phyloP scores from a whole-genome alignment of 2,113 vertebrate genomes.

The Megaceryle torquata region DNA sequence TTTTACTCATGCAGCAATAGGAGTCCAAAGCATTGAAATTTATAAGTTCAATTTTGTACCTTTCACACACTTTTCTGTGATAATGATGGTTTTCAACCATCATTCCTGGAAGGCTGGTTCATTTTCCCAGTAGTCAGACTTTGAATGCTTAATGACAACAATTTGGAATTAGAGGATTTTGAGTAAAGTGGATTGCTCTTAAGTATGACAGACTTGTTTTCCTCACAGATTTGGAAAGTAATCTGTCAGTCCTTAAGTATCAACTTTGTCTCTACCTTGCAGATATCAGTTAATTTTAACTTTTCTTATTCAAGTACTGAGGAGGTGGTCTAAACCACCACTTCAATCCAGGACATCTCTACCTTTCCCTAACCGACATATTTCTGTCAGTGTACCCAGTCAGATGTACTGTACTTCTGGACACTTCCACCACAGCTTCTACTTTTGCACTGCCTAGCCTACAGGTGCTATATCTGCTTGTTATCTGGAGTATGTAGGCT shows the following conservation, averaged over 20 bases:
- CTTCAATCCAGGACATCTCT: neutral
- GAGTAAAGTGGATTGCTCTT: neutral
- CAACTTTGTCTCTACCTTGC: neutral
- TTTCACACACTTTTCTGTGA: neutral
- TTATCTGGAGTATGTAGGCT: neutral
- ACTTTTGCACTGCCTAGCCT: neutral
- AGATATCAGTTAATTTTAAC: neutral
- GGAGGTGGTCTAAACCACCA: neutral
- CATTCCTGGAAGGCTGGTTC: neutral
- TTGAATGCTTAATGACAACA: neutral
- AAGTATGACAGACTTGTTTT: neutral
- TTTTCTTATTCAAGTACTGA: neutral
- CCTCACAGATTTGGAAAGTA: neutral
- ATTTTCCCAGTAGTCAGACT: neutral
- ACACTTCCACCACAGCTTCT: neutral
- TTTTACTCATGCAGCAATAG: neutral
- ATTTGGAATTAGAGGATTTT: neutral
- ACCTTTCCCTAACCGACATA: neutral
- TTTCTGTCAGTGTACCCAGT: neutral
- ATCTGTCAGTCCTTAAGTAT: neutral
- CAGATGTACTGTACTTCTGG: neutral
- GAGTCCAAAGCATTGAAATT: neutral
- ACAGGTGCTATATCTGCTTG: fast-evolving
- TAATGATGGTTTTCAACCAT: neutral
- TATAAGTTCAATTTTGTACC: neutral